These are phyloP conservation scores for Harpagifer antarcticus DNA, from an alignment of 2,797 vertebrate species.

Conservation along the genomic window DNA sequence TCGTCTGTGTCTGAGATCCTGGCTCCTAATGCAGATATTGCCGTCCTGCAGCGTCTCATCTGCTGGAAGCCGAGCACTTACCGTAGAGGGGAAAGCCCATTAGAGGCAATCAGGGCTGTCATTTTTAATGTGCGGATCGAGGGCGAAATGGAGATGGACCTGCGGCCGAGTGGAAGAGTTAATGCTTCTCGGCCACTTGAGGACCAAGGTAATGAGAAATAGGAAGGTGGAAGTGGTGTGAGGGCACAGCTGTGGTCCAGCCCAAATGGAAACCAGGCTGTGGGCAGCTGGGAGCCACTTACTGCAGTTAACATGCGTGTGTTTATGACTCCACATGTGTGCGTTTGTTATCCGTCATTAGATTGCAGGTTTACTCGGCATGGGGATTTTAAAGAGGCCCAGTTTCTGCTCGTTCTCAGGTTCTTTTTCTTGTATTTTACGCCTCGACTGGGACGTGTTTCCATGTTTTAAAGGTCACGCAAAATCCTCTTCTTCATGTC, in stretches of 20 bases:
- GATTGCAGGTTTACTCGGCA: not conserved
- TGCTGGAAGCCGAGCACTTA: conserved; percentile 71
- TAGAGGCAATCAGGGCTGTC: conserved; percentile 74
- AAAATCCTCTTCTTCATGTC: too few relatives aligned
- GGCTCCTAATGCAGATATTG: conserved; percentile 63
- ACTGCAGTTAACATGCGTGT: conserved; percentile 17
- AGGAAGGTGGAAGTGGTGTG: conserved; percentile 65
- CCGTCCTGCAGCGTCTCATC: conserved; percentile 51
- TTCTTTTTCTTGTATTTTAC: too few relatives aligned
- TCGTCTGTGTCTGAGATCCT: conserved; percentile 56
- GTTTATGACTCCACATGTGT: conserved; percentile 1
- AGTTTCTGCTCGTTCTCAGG: too few relatives aligned
- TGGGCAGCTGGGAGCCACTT: conserved; percentile 46
- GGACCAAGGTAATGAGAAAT: conserved; percentile 46
- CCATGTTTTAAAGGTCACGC: too few relatives aligned
- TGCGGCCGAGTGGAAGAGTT: conserved; percentile 60
- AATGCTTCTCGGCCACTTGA: conserved; percentile 59
- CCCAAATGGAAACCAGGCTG: conserved; percentile 66
- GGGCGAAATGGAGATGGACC: conserved; percentile 66
- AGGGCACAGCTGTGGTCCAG: conserved; percentile 49
- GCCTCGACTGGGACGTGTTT: too few relatives aligned
- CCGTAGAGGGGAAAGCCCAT: conserved; percentile 65
- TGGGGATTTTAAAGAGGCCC: not conserved
- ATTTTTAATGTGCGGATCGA: conserved; percentile 67
- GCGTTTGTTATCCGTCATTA: not conserved